These are phyloP conservation scores for Percina caprodes DNA, from an alignment of 2,113 vertebrate genomes.

Conservation along the genomic window DNA sequence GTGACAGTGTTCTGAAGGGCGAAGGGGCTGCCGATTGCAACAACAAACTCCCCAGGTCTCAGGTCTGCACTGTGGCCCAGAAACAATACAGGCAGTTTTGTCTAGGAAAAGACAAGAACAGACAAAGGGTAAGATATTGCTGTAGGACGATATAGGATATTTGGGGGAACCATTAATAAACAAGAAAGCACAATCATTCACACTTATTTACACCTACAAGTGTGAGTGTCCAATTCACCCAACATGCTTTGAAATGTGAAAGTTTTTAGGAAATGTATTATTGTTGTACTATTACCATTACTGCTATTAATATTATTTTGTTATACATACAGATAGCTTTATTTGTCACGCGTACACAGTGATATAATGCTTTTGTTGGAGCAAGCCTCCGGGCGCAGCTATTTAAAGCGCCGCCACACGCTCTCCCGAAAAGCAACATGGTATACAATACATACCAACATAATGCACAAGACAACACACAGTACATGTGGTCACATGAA, in stretches of 20 bases:
- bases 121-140: background rate
- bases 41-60: slow-evolving; percentile 93
- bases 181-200: background rate
- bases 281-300: too few relatives aligned
- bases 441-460: too few relatives aligned
- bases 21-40: slow-evolving; percentile 94
- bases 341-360: too few relatives aligned
- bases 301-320: too few relatives aligned
- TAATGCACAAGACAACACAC: too few relatives aligned
- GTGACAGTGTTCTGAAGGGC: slow-evolving; percentile 96
- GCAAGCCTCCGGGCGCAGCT: too few relatives aligned
- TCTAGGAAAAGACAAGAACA: slow-evolving; percentile 75
- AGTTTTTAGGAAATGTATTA: too few relatives aligned
- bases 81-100: slow-evolving; percentile 86
- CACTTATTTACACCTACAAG: background rate
- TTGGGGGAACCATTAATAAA: background rate
- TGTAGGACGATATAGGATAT: background rate
- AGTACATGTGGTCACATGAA: too few relatives aligned
- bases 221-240: background rate
- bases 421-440: too few relatives aligned
- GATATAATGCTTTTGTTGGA: too few relatives aligned
- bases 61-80: slow-evolving; percentile 92
- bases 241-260: background rate
- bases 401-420: too few relatives aligned
- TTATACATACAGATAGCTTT: too few relatives aligned